Conservation (phyloP, 2,888 invertebrate genomes). For the Poecilobothrus nobilitatus region DNA sequence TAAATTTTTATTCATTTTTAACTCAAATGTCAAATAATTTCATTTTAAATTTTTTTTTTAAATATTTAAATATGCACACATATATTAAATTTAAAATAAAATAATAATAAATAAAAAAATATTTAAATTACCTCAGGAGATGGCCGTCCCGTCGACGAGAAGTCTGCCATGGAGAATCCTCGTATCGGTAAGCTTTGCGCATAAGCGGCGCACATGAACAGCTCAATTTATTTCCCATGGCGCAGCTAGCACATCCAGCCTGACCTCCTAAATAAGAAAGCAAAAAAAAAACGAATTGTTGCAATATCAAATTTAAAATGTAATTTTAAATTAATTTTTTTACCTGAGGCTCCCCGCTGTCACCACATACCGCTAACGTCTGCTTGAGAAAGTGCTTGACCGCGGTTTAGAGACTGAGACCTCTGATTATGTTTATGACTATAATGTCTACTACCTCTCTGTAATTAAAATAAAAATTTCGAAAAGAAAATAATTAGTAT, state of each 20-base stretch:
- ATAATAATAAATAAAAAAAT: constrained; percentile 1
- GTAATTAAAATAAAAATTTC: constrained; percentile 28
- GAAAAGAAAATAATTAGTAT: background rate
- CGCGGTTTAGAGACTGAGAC: constrained; percentile 68
- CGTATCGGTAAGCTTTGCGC: constrained; percentile 93
- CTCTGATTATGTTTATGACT: constrained; percentile 58
- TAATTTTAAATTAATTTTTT: background rate
- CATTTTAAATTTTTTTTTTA: background rate
- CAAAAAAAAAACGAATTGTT: no score
- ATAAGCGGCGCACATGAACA: constrained; percentile 95
- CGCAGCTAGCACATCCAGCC: constrained; percentile 48
- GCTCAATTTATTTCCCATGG: constrained; percentile 96
- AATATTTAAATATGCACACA: background rate
- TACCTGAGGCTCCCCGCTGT: constrained; percentile 68
- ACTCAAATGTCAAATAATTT: constrained; percentile 2
- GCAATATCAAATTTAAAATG: background rate
- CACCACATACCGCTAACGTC: constrained; percentile 66
- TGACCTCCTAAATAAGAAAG: constrained; percentile 40
- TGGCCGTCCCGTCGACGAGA: constrained; percentile 76
- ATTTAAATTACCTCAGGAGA: constrained; percentile 63
- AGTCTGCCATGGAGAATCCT: constrained; percentile 92
- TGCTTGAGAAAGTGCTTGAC: constrained; percentile 58
- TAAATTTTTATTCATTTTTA: constrained; percentile 7
- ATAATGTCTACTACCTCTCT: constrained; percentile 57
- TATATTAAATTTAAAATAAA: background rate